phyloP scores from a whole-genome alignment of 1,140 invertebrate species.

The Listronotus bonariensis region DNA sequence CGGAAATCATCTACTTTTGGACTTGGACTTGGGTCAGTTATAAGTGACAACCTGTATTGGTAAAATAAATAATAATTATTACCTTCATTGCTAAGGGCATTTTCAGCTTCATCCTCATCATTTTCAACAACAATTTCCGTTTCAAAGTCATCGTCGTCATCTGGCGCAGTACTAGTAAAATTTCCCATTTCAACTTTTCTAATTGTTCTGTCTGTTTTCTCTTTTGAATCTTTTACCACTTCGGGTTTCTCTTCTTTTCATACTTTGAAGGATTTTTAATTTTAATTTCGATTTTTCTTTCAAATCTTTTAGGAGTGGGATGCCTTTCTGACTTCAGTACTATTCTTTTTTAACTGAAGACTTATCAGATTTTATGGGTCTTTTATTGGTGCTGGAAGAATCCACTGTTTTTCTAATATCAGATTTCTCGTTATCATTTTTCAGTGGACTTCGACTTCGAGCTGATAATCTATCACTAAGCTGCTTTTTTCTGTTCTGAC shows the following conservation, averaged over 20 bases:
- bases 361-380: neutral
- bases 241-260: constrained; percentile 33
- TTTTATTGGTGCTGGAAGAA: neutral
- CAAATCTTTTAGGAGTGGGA: constrained; percentile 32
- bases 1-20: too few relatives aligned
- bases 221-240: constrained; percentile 9
- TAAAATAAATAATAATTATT: too few relatives aligned
- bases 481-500: constrained; percentile 5
- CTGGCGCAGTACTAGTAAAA: constrained; percentile 28
- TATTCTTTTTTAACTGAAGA: constrained; percentile 14
- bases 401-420: neutral
- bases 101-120: constrained; percentile 41
- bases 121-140: constrained; percentile 36
- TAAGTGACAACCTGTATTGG: too few relatives aligned
- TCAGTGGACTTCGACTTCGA: neutral
- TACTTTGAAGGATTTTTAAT: constrained; percentile 51
- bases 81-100: constrained; percentile 43
- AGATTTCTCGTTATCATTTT: neutral
- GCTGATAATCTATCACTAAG: neutral
- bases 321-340: constrained; percentile 35
- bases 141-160: constrained; percentile 39
- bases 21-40: too few relatives aligned
- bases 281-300: constrained; percentile 51
- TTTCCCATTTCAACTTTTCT: constrained; percentile 35
- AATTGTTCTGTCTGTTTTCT: constrained; percentile 13